phyloP scores from a whole-genome alignment of 2,888 invertebrate species.

The Tenthredo amoena region DNA sequence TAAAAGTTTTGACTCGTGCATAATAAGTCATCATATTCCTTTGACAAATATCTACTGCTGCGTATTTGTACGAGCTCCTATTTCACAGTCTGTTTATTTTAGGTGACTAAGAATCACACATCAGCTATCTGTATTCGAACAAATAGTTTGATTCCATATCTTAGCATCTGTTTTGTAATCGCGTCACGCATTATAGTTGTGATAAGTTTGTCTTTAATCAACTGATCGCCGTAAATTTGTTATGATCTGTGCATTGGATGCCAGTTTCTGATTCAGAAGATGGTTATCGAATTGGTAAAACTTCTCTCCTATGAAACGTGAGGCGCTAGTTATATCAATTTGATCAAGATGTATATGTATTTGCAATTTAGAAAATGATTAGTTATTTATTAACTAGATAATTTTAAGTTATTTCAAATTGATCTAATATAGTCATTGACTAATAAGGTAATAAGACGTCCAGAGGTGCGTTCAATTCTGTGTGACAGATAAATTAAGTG shows the following conservation, averaged over 20 bases:
- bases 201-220: background rate
- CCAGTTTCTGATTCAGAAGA: background rate
- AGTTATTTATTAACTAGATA: slow-evolving; percentile 30
- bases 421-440: background rate
- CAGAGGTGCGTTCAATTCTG: background rate
- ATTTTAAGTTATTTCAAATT: slow-evolving; percentile 23
- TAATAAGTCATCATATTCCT: background rate
- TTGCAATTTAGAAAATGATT: slow-evolving; percentile 21
- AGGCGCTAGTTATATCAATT: background rate
- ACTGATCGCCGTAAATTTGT: background rate
- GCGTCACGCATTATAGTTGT: background rate
- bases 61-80: background rate
- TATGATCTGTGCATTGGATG: background rate
- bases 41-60: slow-evolving; percentile 3
- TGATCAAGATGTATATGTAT: background rate
- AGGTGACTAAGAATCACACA: background rate
- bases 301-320: background rate
- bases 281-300: background rate
- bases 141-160: background rate
- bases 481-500: background rate
- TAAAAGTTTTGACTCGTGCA: background rate
- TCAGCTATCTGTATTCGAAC: background rate
- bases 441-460: background rate
- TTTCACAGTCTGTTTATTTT: slow-evolving; percentile 2
- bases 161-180: background rate